Evolutionary conservation across 2,113 vertebrate species (phyloP).

Genomic region (Ceyx cyanopectus): DNA sequence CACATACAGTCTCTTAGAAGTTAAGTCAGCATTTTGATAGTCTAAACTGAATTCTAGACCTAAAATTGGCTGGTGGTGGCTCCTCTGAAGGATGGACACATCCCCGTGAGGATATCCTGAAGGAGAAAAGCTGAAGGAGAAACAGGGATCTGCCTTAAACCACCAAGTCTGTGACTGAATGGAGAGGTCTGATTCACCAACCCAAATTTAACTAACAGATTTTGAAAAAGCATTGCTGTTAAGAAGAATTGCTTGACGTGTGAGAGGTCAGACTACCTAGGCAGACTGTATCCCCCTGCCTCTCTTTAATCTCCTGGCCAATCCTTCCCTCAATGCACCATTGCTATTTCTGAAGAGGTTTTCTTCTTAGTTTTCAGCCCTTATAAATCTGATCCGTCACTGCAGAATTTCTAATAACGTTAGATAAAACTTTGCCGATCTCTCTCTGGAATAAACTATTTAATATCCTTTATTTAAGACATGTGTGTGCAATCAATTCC

Average conservation of each 20-base stretch:
- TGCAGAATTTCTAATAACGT: constrained; percentile 60
- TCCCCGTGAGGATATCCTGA: accelerated
- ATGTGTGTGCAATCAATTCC: constrained; percentile 63
- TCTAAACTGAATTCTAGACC: background rate
- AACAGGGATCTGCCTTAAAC: background rate
- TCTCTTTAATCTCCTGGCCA: background rate
- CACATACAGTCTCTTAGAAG: background rate
- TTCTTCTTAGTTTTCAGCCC: constrained; percentile 40
- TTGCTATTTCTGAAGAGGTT: constrained; percentile 35
- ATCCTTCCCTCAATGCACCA: background rate
- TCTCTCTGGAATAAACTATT: constrained; percentile 65
- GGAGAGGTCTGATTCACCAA: background rate
- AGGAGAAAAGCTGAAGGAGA: background rate
- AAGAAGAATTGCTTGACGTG: background rate
- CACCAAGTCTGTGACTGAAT: background rate
- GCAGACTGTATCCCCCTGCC: background rate
- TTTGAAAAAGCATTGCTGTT: background rate
- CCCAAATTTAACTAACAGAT: background rate
- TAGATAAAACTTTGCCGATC: constrained; percentile 52
- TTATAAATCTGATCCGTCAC: constrained; percentile 55
- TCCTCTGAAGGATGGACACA: background rate
- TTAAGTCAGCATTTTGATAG: background rate
- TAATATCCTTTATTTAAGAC: constrained; percentile 65
- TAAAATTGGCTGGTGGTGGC: background rate
- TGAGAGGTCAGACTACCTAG: background rate